Conservation (phyloP, 2,113 vertebrate genomes). For the Cavia porcellus region DNA sequence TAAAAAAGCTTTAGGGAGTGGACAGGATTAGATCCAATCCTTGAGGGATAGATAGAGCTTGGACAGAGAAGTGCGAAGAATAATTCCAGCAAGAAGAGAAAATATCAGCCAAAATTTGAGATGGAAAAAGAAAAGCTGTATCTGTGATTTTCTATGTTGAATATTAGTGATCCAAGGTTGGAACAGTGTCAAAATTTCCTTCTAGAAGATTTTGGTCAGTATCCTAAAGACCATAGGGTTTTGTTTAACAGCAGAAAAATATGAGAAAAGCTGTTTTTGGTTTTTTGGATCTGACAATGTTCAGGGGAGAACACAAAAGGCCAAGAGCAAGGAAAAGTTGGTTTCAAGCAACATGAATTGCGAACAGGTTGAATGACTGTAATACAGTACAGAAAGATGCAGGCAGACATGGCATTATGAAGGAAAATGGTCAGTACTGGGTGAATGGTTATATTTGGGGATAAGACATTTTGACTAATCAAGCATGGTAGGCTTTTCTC, state of each 20-base stretch:
- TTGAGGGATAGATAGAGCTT: neutral
- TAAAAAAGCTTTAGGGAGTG: neutral
- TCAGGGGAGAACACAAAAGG: neutral
- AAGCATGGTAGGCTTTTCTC: slow-evolving; percentile 18
- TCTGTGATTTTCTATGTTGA: slow-evolving; percentile 49
- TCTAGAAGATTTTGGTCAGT: slow-evolving; percentile 11
- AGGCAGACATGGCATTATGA: neutral
- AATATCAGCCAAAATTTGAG: slow-evolving; percentile 28
- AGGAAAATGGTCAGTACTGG: neutral
- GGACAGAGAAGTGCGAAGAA: neutral
- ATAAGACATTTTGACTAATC: neutral
- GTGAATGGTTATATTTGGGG: neutral
- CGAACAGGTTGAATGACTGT: neutral
- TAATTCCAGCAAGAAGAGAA: slow-evolving; percentile 29
- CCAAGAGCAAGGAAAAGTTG: neutral
- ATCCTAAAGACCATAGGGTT: neutral
- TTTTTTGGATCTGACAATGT: neutral
- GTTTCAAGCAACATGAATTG: neutral
- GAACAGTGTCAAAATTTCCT: slow-evolving; percentile 43
- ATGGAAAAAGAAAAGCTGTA: slow-evolving; percentile 12
- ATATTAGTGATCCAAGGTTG: slow-evolving; percentile 10
- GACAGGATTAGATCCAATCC: neutral
- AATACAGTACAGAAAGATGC: neutral
- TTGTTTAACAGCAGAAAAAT: neutral
- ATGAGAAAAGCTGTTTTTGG: neutral